Percentiles rank a stretch among this genome's conserved stretches.
These are phyloP conservation scores for Drosophila seclusa DNA, from an alignment of 2,888 invertebrate species.

Conservation along the genomic window DNA sequence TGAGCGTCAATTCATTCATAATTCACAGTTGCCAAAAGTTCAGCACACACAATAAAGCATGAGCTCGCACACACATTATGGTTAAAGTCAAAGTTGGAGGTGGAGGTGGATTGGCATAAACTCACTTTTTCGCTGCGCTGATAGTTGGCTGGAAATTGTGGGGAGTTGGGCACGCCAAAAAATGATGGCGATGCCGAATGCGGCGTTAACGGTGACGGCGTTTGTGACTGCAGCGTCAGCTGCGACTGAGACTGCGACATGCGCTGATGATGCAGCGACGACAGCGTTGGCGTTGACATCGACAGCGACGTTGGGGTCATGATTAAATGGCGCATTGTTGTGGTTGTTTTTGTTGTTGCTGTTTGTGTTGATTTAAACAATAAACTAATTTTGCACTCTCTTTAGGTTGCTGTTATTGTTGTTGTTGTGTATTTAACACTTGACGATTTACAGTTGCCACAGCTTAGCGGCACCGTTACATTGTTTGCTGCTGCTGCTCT, in stretches of 20 bases:
- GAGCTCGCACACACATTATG: not conserved
- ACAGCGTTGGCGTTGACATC: conserved; percentile 73
- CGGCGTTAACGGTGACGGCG: conserved; percentile 59
- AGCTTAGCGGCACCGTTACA: conserved; percentile 50
- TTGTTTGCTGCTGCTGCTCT: conserved; percentile 42
- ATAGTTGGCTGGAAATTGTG: conserved; percentile 81
- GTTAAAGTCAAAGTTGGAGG: not conserved
- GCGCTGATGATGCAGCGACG: conserved; percentile 71
- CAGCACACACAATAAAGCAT: not conserved
- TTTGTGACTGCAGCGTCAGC: conserved; percentile 43
- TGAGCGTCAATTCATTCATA: conserved; percentile 12
- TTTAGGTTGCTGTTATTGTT: conserved; percentile 19
- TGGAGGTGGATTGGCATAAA: conserved; percentile 28
- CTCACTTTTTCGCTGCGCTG: conserved; percentile 83
- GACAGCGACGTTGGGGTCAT: conserved; percentile 76
- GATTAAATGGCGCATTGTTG: conserved; percentile 76
- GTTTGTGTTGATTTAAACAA: conserved; percentile 43
- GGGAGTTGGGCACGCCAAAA: conserved; percentile 63
- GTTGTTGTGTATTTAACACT: conserved; percentile 34
- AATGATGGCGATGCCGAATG: conserved; percentile 62
- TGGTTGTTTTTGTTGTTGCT: conserved; percentile 22
- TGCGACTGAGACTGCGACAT: conserved; percentile 54
- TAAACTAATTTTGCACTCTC: conserved; percentile 53
- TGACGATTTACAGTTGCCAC: conserved; percentile 40
- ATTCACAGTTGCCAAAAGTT: conserved; percentile 9